Base-by-base conservation (phyloP, 2,888 invertebrate species). In the Ctenicera cuprea region DNA sequence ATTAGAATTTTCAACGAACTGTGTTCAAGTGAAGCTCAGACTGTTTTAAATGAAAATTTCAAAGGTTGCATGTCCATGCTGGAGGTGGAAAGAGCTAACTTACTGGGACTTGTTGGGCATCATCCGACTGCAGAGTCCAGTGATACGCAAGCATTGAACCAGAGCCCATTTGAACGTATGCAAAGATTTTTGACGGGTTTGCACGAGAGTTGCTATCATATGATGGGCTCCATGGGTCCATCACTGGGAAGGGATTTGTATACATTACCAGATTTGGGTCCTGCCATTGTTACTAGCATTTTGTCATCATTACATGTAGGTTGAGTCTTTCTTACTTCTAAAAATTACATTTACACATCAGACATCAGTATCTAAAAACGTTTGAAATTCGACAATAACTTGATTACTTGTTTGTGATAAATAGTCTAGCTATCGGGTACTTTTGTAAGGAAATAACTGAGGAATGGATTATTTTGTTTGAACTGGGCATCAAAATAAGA, bases 211-310 rank as follows among this genome's bases (percentile, higher is more conserved):
- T 94, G 95, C 82, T 94, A 93, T 82, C 94, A 94, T 82, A 90
- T 95, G 87, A 89, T 95, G 82, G 95, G 94, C 22, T 93, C 94
- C 38, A 92, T 94, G 50, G 94, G 95, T 0, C 90, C 91, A 14
- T 92, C 94, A 5, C 89, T 97, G n/a, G 95, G 96, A 0, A 91
- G 95, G 80, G 96, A 97, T 88, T 91, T 97, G 81, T 97, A 95
- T 88, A 91, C 91, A 76, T 89, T 94, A 75, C 90, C 94, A 7
- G 93, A 93, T 61, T 90, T 97, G 64, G 92, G 94, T 41, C 90
- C 91, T 76, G 94, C 93, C 65, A 89, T 97, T 62, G 89, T 92
- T 1, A 91, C 91, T 78, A 93, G 95, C 69, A 90, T 94, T 73
- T 90, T 95, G 79, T 89, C 90, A 64, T 91, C 92, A 80, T 89